Evolutionary conservation across 1,140 invertebrate genomes (phyloP), one percentile per base, ranked within the genome.

Genomic region (Scaptomyza graminum): DNA sequence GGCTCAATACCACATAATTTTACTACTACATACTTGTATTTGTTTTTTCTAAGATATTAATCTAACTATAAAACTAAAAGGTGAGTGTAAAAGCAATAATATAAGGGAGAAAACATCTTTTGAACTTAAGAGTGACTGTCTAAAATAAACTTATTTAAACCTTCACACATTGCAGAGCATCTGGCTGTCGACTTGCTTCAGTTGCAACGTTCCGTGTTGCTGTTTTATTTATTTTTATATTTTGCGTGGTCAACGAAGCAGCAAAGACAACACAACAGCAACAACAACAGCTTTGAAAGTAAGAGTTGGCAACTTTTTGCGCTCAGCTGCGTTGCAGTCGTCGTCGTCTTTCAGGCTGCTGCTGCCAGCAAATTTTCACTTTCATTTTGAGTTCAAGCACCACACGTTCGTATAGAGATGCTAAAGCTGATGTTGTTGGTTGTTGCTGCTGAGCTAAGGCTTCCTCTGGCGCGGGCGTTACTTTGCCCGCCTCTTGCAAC

Each of bases 371-470:
- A 51, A 70, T 89, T 88, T 88, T 88, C 83, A 88, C 83, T 88
- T 88, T 88, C 84, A 83, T 89, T 88, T 88, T 56, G 84, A 89
- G 84, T 88, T 88, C 83, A 88, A 83, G 79, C 79, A 89, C 83
- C 82, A 87, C 57, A 46, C 68, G 64, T 47, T 13, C 82, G 81
- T 74, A 77, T 81, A 69, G 28, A 43, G 50, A 39, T 50, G 43
- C 25, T 22, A 62, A 39, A 47, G 52, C 47, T 54, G 46, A 44
- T 56, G 37, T 47, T 57, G 47, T 59, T 63, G 55, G 52, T 44
- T 25, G 76, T 25, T 54, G 63, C 7, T 47, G 47, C n/a, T 39
- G 11, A 22, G 22, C 41, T 55, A 11, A 12, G 16, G 65, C 44
- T 77, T 74, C 75, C 66, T 77, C 57, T 56, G 52, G 55, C 51